Conservation (phyloP, 1,140 invertebrate genomes). For the Caenorhabditis latens region DNA sequence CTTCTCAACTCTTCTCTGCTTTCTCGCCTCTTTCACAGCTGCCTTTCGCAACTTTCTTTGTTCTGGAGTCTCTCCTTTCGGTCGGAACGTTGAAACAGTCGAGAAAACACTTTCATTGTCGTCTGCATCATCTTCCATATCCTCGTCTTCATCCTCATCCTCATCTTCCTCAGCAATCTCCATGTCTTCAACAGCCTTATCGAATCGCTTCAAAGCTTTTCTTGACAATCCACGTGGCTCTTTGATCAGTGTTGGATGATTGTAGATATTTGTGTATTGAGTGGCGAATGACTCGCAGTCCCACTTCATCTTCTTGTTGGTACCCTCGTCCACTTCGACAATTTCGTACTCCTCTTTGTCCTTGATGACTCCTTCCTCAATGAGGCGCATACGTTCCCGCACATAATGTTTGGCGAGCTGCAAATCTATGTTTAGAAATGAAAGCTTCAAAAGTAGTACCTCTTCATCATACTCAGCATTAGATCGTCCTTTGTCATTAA, state of each 20-base stretch:
- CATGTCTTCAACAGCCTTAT: no score
- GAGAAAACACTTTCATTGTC: no score
- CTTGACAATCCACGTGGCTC: slow-evolving; percentile 80
- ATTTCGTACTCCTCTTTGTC: slow-evolving; percentile 58
- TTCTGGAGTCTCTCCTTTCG: no score
- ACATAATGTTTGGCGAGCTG: slow-evolving; percentile 59
- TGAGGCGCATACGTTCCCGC: slow-evolving; percentile 49
- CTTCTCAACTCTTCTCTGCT: no score
- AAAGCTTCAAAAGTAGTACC: neutral
- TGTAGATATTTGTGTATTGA: slow-evolving; percentile 73
- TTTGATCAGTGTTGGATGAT: slow-evolving; percentile 82
- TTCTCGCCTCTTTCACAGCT: no score
- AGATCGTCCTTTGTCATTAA: slow-evolving; percentile 35
- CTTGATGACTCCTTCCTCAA: slow-evolving; percentile 61
- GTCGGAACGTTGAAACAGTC: no score
- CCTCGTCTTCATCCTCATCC: no score
- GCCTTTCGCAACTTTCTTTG: no score
- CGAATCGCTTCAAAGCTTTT: slow-evolving; percentile 48
- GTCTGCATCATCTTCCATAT: no score
- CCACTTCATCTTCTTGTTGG: slow-evolving; percentile 82
- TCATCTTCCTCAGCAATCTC: no score
- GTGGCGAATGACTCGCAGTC: slow-evolving; percentile 89
- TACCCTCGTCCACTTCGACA: slow-evolving; percentile 64
- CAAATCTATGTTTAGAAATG: neutral
- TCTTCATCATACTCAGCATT: slow-evolving; percentile 59